A percentile compares a stretch with the other conserved stretches of the same genome.
Conservation (phyloP, 2,113 vertebrate genomes). For the Brienomyrus longianalis region DNA sequence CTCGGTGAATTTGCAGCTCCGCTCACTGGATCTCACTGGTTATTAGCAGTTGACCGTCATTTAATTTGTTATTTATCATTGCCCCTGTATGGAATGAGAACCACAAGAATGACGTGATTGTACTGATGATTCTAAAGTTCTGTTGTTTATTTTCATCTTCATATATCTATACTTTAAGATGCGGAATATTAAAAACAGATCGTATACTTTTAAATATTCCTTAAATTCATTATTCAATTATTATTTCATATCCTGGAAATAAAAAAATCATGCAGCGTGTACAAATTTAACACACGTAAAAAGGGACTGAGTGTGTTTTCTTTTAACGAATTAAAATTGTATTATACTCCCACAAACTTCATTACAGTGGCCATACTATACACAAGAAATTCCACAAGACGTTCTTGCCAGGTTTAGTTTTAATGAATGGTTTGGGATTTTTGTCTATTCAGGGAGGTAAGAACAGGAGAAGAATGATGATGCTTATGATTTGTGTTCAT, state of each 20-base stretch:
- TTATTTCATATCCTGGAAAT: neutral
- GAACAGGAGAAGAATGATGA: neutral
- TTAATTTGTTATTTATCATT: neutral
- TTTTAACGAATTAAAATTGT: neutral
- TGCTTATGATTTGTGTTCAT: neutral
- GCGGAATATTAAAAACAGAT: neutral
- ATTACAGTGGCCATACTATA: neutral
- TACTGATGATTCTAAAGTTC: neutral
- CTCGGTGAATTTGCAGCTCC: conserved; percentile 38
- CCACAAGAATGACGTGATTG: neutral
- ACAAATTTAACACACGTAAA: neutral
- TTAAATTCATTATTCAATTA: neutral
- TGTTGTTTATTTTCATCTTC: neutral
- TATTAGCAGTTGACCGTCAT: neutral
- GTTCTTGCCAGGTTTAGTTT: neutral
- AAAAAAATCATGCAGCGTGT: neutral
- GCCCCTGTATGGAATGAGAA: neutral
- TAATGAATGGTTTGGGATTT: neutral
- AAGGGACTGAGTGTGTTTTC: neutral
- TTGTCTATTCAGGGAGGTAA: neutral
- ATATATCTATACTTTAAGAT: neutral
- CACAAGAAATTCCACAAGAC: neutral
- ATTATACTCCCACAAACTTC: neutral
- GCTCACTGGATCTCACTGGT: neutral
- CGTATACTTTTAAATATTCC: neutral